These are phyloP conservation scores for Melitaea athalia DNA, from an alignment of 2,888 invertebrate species.

Conservation along the genomic window DNA sequence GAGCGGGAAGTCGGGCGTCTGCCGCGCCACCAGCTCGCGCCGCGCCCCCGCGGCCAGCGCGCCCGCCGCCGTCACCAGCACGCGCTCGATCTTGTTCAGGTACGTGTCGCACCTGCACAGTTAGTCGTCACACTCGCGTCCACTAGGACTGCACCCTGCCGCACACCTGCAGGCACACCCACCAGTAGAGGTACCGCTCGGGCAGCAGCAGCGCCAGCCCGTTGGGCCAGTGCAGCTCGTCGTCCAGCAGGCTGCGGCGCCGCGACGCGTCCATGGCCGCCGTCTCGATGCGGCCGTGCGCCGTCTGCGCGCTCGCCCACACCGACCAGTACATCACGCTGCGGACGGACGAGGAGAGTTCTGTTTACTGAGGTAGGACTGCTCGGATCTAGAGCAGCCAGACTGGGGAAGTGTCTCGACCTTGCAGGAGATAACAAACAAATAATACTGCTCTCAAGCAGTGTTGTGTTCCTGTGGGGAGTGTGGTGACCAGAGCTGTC, in stretches of 20 bases:
- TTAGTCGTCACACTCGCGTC: neutral
- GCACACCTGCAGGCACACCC: neutral
- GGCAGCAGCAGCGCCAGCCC: conserved; percentile 82
- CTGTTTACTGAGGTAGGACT: neutral
- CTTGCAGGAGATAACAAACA: too few relatives aligned
- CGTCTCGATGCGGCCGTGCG: conserved; percentile 82
- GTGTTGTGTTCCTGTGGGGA: too few relatives aligned
- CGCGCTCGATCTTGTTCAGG: conserved; percentile 84
- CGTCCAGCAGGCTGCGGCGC: conserved; percentile 78
- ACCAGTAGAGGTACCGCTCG: conserved; percentile 63
- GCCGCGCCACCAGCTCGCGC: conserved; percentile 69
- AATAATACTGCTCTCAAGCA: too few relatives aligned
- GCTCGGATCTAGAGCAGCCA: too few relatives aligned
- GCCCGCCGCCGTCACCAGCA: conserved; percentile 57
- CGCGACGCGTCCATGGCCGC: conserved; percentile 83
- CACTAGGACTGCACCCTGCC: too few relatives aligned
- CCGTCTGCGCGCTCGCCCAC: conserved; percentile 79
- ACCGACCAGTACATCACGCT: conserved; percentile 89
- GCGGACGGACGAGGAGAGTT: conserved; percentile 16
- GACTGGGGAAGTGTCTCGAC: too few relatives aligned
- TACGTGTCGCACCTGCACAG: conserved; percentile 85
- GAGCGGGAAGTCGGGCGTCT: conserved; percentile 61
- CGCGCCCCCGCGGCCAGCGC: conserved; percentile 40
- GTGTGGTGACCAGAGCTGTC: too few relatives aligned
- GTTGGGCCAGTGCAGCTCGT: conserved; percentile 86